Conservation (phyloP, 2,113 vertebrate genomes). For the Cromileptes altivelis region DNA sequence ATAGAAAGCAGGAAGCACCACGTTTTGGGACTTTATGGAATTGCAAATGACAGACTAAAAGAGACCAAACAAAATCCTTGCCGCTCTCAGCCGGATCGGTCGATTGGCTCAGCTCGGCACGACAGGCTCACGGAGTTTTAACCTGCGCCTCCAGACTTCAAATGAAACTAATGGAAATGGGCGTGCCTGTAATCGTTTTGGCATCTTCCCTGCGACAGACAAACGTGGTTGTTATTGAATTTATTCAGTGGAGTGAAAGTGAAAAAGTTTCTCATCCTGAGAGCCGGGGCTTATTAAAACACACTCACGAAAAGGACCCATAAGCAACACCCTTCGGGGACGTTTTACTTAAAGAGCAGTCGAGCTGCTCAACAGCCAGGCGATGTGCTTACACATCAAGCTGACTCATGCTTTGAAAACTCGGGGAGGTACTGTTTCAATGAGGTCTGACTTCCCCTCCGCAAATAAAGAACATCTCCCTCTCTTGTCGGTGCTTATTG, state of each 20-base stretch:
- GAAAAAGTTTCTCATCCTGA: conserved; percentile 17
- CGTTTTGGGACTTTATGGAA: conserved; percentile 59
- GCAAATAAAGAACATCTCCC: conserved; percentile 60
- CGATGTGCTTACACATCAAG: conserved; percentile 3
- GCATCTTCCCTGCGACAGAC: background rate
- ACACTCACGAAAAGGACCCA: background rate
- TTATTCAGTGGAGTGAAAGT: conserved; percentile 1
- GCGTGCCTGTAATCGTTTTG: conserved; percentile 7
- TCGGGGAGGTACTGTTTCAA: conserved; percentile 27
- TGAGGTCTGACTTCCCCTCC: conserved; percentile 17
- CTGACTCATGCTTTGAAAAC: conserved; percentile 60
- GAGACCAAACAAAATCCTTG: conserved; percentile 45
- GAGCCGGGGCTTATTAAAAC: conserved; percentile 30
- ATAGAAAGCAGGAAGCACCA: conserved; percentile 65
- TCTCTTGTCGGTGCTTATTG: conserved; percentile 66
- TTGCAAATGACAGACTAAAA: conserved; percentile 55
- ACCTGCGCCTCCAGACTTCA: conserved; percentile 38
- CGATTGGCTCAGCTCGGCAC: conserved; percentile 14
- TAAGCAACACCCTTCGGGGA: conserved; percentile 14
- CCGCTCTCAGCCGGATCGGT: conserved; percentile 16
- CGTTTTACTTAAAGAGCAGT: conserved; percentile 16
- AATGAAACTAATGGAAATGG: conserved; percentile 32
- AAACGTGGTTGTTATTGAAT: conserved; percentile 12
- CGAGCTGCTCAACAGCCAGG: background rate
- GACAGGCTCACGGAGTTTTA: conserved; percentile 29